phyloP scores from a whole-genome alignment of 2,113 vertebrate genomes.

The Perca fluviatilis region DNA sequence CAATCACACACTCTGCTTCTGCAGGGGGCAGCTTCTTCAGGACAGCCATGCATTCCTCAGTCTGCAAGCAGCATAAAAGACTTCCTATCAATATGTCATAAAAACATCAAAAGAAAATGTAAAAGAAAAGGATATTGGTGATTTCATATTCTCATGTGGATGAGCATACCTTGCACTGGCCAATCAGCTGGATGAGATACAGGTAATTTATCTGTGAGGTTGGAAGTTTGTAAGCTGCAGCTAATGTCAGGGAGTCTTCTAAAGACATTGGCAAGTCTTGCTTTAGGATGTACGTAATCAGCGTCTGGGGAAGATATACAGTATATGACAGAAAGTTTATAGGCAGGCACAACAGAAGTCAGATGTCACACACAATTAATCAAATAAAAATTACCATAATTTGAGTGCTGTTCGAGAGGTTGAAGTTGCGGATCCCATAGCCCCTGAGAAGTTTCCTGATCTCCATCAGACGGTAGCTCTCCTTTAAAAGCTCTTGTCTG shows the following conservation, averaged over 20 bases:
- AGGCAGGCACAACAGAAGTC: background rate
- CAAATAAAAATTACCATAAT: constrained; percentile 86
- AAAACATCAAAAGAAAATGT: background rate
- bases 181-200: constrained; percentile 88
- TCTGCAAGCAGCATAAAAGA: constrained; percentile 75
- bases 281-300: constrained; percentile 92
- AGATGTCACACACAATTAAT: background rate
- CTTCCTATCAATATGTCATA: background rate
- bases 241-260: constrained; percentile 92
- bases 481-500: constrained; percentile 93
- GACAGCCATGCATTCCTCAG: constrained; percentile 84
- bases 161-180: constrained; percentile 85
- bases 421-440: constrained; percentile 93
- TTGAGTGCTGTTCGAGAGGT: constrained; percentile 88
- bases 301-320: constrained; percentile 79
- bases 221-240: constrained; percentile 87
- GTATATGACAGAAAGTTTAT: background rate
- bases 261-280: constrained; percentile 89
- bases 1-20: constrained; percentile 87
- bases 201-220: constrained; percentile 88
- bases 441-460: constrained; percentile 93
- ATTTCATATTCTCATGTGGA: background rate
- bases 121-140: background rate
- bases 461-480: constrained; percentile 95
- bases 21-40: constrained; percentile 85